Conservation (phyloP, 2,113 vertebrate species). For the Pseudopipra pipra region DNA sequence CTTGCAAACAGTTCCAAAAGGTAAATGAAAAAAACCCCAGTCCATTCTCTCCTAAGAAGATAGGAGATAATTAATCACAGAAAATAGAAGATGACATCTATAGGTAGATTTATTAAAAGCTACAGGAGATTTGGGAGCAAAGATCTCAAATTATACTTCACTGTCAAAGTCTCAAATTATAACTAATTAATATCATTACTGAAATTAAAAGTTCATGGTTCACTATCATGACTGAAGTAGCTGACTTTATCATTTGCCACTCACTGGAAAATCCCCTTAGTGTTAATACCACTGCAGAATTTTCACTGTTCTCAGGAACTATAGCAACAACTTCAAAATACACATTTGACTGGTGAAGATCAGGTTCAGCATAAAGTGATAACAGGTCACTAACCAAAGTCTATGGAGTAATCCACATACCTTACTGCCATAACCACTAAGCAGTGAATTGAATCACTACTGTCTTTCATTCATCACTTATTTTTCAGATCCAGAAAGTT, state of each 20-base stretch:
- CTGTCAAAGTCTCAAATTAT: slow-evolving; percentile 1
- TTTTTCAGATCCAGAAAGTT: background rate
- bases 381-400: background rate
- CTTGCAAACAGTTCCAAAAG: background rate
- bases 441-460: background rate
- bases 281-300: background rate
- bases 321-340: background rate
- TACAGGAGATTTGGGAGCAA: background rate
- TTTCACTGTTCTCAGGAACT: background rate
- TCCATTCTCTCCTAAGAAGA: background rate
- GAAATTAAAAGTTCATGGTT: background rate
- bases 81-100: background rate
- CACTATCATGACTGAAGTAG: background rate
- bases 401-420: background rate
- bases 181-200: background rate
- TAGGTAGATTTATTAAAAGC: background rate
- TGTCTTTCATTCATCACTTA: background rate
- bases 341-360: background rate
- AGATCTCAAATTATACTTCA: background rate
- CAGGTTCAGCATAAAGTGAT: background rate
- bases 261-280: background rate
- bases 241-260: background rate
- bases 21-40: background rate
- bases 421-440: background rate
- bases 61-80: background rate